Base-by-base conservation (phyloP, 2,797 vertebrate genomes). In the Syndactyla subalaris region DNA sequence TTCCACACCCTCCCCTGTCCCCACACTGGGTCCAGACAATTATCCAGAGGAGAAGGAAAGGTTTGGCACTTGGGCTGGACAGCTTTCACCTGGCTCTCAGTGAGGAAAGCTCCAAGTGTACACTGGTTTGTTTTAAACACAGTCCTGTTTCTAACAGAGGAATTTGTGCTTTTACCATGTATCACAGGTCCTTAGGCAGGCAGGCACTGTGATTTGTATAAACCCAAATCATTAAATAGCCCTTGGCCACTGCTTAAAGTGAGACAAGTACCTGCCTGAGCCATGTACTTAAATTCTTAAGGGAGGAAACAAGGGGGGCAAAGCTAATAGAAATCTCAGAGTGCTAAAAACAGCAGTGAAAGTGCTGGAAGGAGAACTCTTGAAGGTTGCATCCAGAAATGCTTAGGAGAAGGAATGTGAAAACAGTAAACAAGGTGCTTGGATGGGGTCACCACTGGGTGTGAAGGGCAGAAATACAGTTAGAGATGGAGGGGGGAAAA, bases 251-350 rank as follows among this genome's bases (percentile, higher is more conserved):
- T 90, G 76, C 72, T 95, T 92, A 46, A 81, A 95, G 84, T 81
- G 79, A 92, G 91, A 83, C 93, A 90, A 95, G 82, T 87, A 93
- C 81, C 81, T 95, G 71, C 89, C 85, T 94, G 94, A 95, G 77
- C 68, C 52, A 15, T 2, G 10, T 52, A 54, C 72, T 92, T 87
- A 76, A 82, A 91, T 63, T 80, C 88, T 93, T 90, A 83, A 49
- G 30, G 49, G 58, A 89, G 38, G 45, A 90, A 88, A 71, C 38
- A 63, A 76, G 14, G 39, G 58, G 48, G 23, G 23, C 52, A 79
- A 52, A 70, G 74, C 74, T 95, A 94, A 68, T 27, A 86, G 74
- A 85, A 65, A 58, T 73, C 54, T 66, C 63, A 57, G 66, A 61
- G 29, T 9, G 23, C 34, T 79, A 26, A 75, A 43, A 90, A 65